phyloP scores from a whole-genome alignment of 2,113 vertebrate genomes.

The Apus apus region DNA sequence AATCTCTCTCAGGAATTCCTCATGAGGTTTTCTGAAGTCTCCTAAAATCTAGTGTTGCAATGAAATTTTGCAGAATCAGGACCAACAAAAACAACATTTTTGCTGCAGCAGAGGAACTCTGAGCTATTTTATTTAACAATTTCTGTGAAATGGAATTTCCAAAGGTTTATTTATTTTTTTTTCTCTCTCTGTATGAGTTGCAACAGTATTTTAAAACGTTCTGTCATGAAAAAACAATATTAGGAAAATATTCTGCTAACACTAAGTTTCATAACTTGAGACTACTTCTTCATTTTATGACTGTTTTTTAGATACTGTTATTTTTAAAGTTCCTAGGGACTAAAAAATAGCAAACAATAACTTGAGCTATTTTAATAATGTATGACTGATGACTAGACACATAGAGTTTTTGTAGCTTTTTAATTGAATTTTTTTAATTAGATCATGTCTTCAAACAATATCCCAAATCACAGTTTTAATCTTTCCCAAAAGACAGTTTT shows the following conservation, averaged over 20 bases:
- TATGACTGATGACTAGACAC: slow-evolving; percentile 24
- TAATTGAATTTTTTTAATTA: slow-evolving; percentile 45
- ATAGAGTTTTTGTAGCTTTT: neutral
- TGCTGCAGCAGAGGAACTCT: neutral
- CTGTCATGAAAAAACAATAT: neutral
- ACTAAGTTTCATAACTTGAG: neutral
- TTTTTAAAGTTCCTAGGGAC: neutral
- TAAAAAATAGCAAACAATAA: neutral
- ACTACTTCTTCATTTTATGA: neutral
- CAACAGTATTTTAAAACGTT: neutral
- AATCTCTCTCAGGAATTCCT: neutral
- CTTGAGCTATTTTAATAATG: slow-evolving; percentile 45
- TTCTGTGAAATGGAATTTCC: neutral
- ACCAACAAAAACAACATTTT: neutral
- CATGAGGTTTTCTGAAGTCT: neutral
- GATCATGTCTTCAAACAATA: neutral
- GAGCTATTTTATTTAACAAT: neutral
- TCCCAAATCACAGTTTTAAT: slow-evolving; percentile 55
- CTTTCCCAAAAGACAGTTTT: slow-evolving; percentile 49
- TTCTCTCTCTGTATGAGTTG: neutral
- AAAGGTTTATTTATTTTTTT: neutral
- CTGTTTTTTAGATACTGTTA: neutral
- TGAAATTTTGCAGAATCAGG: neutral
- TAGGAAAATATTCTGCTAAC: neutral
- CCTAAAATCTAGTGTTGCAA: neutral